phyloP scores from a whole-genome alignment of 2,888 invertebrate genomes.

The Drosophila atroscutellata region DNA sequence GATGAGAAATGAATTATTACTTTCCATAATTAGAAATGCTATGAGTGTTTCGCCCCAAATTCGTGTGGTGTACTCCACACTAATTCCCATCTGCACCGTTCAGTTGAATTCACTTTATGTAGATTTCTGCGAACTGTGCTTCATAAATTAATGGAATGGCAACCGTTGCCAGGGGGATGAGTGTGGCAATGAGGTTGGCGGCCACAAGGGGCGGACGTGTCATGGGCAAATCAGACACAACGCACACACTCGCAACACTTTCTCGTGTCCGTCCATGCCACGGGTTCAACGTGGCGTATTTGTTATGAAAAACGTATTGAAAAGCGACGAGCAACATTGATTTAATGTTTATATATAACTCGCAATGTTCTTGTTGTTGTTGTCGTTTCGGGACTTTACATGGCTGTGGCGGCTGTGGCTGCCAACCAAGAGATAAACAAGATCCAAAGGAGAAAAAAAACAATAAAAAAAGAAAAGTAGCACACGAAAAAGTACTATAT shows the following conservation, averaged over 20 bases:
- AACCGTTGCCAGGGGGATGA: conserved; percentile 30
- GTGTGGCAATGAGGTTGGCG: conserved; percentile 17
- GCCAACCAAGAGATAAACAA: conserved; percentile 48
- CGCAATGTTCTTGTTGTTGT: background rate
- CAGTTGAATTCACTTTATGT: background rate
- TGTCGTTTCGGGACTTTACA: conserved; percentile 35
- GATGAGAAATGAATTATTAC: background rate
- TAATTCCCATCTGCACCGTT: conserved; percentile 25
- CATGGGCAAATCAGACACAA: conserved; percentile 57
- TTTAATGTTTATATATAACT: conserved; percentile 64
- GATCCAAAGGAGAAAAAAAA: conserved; percentile 19
- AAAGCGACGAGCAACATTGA: conserved; percentile 74
- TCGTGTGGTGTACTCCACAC: conserved; percentile 7
- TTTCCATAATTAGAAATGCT: background rate
- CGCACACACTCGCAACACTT: conserved; percentile 3
- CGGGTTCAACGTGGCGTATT: conserved; percentile 68
- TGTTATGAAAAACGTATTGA: conserved; percentile 69
- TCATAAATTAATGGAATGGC: conserved; percentile 10
- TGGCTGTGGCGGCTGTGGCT: conserved; percentile 36
- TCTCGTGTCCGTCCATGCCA: conserved; percentile 21
- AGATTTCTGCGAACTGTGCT: conserved; percentile 25
- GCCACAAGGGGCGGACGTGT: conserved; percentile 39
- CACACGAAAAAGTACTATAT: conserved; percentile 58
- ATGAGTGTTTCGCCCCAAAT: conserved; percentile 6
- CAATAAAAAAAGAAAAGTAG: conserved; percentile 48